Evolutionary conservation across 2,888 invertebrate genomes (phyloP), one percentile per base, ranked within the genome.

Genomic region (Drosophila diplacantha): DNA sequence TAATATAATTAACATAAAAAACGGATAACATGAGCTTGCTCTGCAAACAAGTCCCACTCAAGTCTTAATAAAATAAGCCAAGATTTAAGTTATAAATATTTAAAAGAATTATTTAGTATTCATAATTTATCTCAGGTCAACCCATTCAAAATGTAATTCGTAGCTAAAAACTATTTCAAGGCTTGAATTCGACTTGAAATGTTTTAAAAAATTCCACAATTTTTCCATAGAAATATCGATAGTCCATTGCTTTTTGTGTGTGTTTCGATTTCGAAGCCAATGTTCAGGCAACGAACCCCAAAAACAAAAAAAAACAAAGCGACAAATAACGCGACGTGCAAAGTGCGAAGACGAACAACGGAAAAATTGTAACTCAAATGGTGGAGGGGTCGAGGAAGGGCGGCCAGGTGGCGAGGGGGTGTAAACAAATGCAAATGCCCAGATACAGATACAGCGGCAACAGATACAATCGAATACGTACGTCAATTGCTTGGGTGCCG

Each of bases 351-450:
- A 59, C 70, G 82, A 75, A 81, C 62, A 80, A 66, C 76, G 75
- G 70, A 80, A 70, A 79, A 83, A 78, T 80, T 82, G 77, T 84
- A 78, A 78, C 83, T 80, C 77, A 79, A 82, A 71, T 68, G 75
- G 67, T 11, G 9, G 24, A 9, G 8, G 69, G 57, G 69, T 61
- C 71, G 60, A 20, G 16, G n/a, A 46, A 38, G 41, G 37, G 39
- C 4, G 39, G 11, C 24, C 18, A 18, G 11, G 35, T 16, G 9
- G 9, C 2, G 4, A 20, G 16, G 20, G 16, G 44, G 39, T 44
- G 34, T 34, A 34, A 55, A 54, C 63, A 56, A 63, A 83, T 81
- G 79, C 84, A 81, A 76, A 83, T 81, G 73, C 80, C 63, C 70
- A 73, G 67, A 37, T 60, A 76, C 71, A 62, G 65, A 61, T 55